Evolutionary conservation across 2,888 invertebrate species (phyloP), one percentile per base, ranked within the genome.

Genomic region (Criorhina ranunculi): DNA sequence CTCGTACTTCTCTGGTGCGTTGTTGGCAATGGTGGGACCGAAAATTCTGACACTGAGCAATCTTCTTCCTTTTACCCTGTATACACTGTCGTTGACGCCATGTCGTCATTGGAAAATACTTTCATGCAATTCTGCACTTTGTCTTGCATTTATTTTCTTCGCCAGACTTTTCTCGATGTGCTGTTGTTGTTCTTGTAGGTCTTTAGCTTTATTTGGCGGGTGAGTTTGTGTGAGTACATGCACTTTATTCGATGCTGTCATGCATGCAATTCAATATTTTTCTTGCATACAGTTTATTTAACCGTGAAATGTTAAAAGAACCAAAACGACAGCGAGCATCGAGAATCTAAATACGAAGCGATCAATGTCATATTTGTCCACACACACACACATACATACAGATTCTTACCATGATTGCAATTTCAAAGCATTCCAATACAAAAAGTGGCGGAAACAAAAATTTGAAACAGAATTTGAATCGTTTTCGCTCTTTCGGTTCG

Each of bases 201-300:
- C n/a, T n/a, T n/a, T n/a, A n/a, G n/a, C n/a, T n/a, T n/a, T n/a
- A n/a, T n/a, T n/a, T n/a, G 42, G 40, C 51, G 37, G 31, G 5
- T 62, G 31, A 15, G 33, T 59, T 9, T 35, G 35, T 76, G 55
- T 59, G 69, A 53, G 59, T 79, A 76, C 80, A 69, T 77, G 86
- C 81, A 86, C 81, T 86, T 86, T 86, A 77, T 81, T 76, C 66
- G 76, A 76, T 77, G 60, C 77, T 72, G 76, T 72, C 81, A 81
- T 86, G 86, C 86, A 81, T 86, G 85, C 85, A 79, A 80, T 85
- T 85, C 80, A 80, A 85, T 85, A 85, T 85, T 85, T 85, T 80
- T 69, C 75, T 70, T 80, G 85, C 76, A 80, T 80, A 80, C 80
- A 70, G 70, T 80, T 85, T 85, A 85, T 40, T 85, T 85, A 85